These are phyloP conservation scores for Thaumatotibia leucotreta DNA, from an alignment of 1,140 invertebrate genomes.

Conservation along the genomic window DNA sequence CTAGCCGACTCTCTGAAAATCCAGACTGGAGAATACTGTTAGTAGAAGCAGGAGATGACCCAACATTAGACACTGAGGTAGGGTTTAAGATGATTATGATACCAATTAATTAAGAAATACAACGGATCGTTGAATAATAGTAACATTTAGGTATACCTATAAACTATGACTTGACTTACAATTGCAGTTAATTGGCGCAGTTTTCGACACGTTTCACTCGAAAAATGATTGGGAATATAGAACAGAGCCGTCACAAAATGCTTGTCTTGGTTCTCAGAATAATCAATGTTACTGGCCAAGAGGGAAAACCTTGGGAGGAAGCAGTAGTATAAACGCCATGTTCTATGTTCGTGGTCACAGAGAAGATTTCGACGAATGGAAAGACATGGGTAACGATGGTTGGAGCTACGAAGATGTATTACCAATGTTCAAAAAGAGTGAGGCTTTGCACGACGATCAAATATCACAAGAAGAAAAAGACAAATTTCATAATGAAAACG, in stretches of 20 bases:
- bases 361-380: conserved; percentile 83
- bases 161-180: background rate
- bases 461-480: background rate
- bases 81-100: background rate
- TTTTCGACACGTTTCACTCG: conserved; percentile 15
- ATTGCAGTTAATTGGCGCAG: background rate
- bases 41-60: conserved; percentile 75
- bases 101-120: background rate
- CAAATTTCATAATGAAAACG: conserved; percentile 1
- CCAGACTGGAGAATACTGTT: conserved; percentile 70
- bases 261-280: conserved; percentile 67
- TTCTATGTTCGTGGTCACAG: conserved; percentile 85
- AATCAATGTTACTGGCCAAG: conserved; percentile 62
- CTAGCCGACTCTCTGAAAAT: conserved; percentile 81
- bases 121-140: background rate
- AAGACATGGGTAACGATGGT: conserved; percentile 77
- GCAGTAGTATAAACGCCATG: conserved; percentile 85
- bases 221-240: conserved; percentile 78
- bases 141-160: background rate
- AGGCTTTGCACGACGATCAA: background rate
- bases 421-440: conserved; percentile 18
- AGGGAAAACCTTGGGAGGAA: conserved; percentile 79
- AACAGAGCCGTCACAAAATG: conserved; percentile 76
- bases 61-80: background rate
- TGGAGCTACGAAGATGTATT: conserved; percentile 86